Evolutionary conservation across 2,797 vertebrate genomes (phyloP), one percentile per base, ranked within the genome.

Genomic region (Enteromius mattozi): DNA sequence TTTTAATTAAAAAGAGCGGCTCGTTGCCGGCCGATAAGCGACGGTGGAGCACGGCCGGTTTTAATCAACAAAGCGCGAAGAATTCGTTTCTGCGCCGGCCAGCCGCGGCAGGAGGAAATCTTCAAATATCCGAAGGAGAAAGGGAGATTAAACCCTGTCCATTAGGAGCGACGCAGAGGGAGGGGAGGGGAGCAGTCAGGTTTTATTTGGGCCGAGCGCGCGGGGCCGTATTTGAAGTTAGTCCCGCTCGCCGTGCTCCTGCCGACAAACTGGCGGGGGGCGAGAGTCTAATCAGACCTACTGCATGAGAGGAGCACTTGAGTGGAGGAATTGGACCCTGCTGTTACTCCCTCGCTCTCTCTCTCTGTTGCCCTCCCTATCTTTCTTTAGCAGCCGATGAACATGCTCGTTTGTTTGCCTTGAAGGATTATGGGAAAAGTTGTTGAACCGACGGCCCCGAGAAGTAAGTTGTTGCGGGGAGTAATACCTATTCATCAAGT

Each of bases 1-100:
- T 97, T 98, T 98, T 99, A 99, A 99, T 99, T 99, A 99, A 98
- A 97, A 97, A 96, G 96, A 97, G 96, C 96, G 93, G 97, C 98
- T 98, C 97, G 97, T 98, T 84, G 96, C 95, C 91, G 96, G 94
- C 96, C 93, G 98, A 99, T 99, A 99, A 99, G 98, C 97, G 93
- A 92, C 94, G 93, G 95, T 94, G 94, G 95, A 96, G 95, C 96
- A 95, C 92, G 95, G 96, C 89, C 93, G 91, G 93, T 96, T 97
- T 94, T 98, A 98, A 99, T 99, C 98, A 99, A 98, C 98, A 99
- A 99, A 99, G 97, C 95, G 82, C 87, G 95, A 97, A 96, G 96
- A 97, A 97, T 96, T 96, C 95, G 96, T 97, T 97, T 98, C 96
- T 96, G 96, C 94, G 0, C 82, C 91, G 93, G 97, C 97, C 97